Percentiles rank a stretch among this genome's conserved stretches.
These are phyloP conservation scores for Caenorhabditis macrosperma DNA, from an alignment of 2,888 invertebrate species.

Conservation along the genomic window DNA sequence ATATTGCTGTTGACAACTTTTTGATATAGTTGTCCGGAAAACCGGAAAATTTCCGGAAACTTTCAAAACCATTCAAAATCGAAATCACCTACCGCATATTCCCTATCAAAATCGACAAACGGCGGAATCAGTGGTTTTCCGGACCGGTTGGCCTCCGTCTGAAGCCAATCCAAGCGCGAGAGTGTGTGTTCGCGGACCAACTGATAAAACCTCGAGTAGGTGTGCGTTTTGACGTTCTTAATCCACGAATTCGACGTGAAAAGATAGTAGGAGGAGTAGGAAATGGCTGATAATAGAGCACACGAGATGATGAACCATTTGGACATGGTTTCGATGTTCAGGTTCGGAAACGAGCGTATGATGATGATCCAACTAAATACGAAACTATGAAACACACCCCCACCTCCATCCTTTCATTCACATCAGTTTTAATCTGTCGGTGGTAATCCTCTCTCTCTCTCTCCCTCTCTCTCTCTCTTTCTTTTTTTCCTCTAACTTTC, in stretches of 20 bases:
- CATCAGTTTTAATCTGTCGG: slow-evolving; percentile 91
- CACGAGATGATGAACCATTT: slow-evolving; percentile 49
- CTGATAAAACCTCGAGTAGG: slow-evolving; percentile 34
- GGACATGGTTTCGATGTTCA: slow-evolving; percentile 33
- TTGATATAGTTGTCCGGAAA: too few species aligned
- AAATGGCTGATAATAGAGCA: slow-evolving; percentile 28
- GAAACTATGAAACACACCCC: slow-evolving; percentile 80
- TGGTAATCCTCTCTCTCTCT: slow-evolving; percentile 87
- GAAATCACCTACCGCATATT: slow-evolving; percentile 41
- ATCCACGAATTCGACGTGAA: slow-evolving; percentile 29
- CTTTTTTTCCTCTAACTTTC: too few species aligned
- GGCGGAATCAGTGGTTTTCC: slow-evolving; percentile 52
- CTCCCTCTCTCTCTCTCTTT: too few species aligned
- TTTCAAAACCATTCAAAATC: neutral
- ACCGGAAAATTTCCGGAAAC: too few species aligned
- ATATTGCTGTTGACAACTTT: too few species aligned
- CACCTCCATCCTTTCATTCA: slow-evolving; percentile 90
- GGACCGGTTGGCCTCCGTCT: slow-evolving; percentile 4
- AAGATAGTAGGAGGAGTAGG: slow-evolving; percentile 39
- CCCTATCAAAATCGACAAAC: slow-evolving; percentile 79
- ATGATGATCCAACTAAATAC: slow-evolving; percentile 21
- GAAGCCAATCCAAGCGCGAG: slow-evolving; percentile 17
- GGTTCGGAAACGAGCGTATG: too few species aligned
- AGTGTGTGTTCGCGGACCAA: slow-evolving; percentile 15
- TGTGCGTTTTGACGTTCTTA: slow-evolving; percentile 24